Conservation (phyloP, 2,113 vertebrate species). For the Scortum barcoo region DNA sequence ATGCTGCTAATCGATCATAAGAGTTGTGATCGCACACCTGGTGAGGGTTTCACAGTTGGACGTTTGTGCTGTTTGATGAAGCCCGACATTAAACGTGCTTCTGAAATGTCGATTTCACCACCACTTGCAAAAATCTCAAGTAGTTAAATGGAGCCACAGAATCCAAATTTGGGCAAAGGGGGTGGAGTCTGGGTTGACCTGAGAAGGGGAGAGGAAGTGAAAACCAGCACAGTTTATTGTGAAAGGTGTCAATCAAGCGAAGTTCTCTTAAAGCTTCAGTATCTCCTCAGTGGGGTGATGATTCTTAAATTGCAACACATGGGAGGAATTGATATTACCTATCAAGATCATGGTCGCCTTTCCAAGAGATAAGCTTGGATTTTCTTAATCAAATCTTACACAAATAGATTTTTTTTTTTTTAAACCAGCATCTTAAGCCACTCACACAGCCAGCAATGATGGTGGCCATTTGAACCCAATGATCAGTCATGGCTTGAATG, state of each 20-base stretch:
- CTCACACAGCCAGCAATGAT: not conserved
- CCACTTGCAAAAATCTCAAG: not conserved
- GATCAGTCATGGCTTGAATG: not conserved
- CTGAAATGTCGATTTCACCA: not conserved
- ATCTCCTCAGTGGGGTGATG: not conserved
- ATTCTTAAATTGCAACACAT: not conserved
- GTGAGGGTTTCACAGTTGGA: not conserved
- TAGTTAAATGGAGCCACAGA: not conserved
- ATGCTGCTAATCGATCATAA: slow-evolving; percentile 6
- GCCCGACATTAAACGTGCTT: not conserved
- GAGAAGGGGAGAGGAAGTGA: not conserved
- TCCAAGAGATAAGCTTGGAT: not conserved
- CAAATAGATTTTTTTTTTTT: not conserved
- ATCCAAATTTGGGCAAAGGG: not conserved
- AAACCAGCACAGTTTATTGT: not conserved
- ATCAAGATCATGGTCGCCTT: not conserved
- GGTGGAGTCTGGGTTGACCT: not conserved
- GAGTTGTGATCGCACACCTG: not conserved
- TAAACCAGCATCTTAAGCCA: not conserved
- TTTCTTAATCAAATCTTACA: not conserved
- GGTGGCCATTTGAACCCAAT: not conserved
- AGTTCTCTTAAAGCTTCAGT: not conserved
- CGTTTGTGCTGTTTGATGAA: slow-evolving; percentile 22
- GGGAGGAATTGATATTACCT: not conserved
- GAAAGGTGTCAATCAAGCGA: slow-evolving; percentile 1